phyloP scores from a whole-genome alignment of 2,797 vertebrate genomes.

The Eulemur mongoz region DNA sequence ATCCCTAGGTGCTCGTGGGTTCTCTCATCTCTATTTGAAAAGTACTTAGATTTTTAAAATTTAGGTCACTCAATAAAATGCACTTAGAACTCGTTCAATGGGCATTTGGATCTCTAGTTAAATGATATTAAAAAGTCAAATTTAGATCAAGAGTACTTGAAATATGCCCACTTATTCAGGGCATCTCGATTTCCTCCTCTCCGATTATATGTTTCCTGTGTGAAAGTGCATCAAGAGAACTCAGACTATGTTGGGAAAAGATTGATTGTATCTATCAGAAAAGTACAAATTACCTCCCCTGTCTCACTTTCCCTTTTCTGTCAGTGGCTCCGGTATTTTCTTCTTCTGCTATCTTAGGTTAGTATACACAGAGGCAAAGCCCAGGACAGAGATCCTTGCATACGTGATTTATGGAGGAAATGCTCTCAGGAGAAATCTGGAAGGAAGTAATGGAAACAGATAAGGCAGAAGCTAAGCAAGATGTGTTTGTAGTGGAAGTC shows the following conservation, averaged over 20 bases:
- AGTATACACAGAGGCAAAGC: background rate
- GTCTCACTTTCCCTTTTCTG: background rate
- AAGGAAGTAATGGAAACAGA: conserved; percentile 30
- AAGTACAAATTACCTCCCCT: background rate
- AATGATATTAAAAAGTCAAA: conserved; percentile 18
- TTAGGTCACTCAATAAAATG: conserved; percentile 38
- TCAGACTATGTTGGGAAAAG: background rate
- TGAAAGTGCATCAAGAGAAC: background rate
- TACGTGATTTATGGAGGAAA: conserved; percentile 42
- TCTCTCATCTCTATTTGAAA: conserved; percentile 56
- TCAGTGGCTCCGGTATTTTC: background rate
- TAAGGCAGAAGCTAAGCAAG: conserved; percentile 22
- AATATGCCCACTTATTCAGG: background rate
- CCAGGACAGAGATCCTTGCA: background rate
- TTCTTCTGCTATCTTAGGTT: background rate
- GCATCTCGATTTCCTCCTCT: background rate
- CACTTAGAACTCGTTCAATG: background rate
- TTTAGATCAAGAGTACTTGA: background rate
- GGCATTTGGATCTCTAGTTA: background rate
- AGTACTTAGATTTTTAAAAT: conserved; percentile 52
- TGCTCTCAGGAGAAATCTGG: background rate
- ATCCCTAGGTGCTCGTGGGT: conserved; percentile 59
- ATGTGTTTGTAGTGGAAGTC: background rate
- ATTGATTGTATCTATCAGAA: background rate
- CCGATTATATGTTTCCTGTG: background rate